These are phyloP conservation scores for Hoplostethus mediterraneus DNA, from an alignment of 2,797 vertebrate species.

Conservation along the genomic window DNA sequence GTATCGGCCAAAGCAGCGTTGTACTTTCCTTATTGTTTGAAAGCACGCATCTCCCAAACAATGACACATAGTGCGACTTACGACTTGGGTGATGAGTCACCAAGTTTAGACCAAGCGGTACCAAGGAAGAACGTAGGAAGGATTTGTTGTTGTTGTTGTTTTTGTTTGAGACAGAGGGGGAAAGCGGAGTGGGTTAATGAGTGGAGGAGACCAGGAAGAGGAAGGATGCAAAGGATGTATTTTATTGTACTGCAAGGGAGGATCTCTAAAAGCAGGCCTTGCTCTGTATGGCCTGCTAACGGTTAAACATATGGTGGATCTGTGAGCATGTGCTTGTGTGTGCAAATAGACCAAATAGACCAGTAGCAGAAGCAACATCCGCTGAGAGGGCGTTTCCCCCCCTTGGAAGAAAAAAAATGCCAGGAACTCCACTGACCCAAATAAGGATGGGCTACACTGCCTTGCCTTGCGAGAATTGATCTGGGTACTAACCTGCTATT, in stretches of 20 bases:
- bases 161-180: neutral
- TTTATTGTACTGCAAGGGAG: neutral
- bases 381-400: conserved; percentile 15
- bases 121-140: conserved; percentile 32
- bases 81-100: conserved; percentile 27
- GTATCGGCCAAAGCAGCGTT: too few relatives aligned
- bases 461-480: conserved; percentile 17
- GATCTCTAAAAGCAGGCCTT: conserved; percentile 31
- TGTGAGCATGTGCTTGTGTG: conserved; percentile 12
- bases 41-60: neutral
- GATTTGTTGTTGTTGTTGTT: conserved; percentile 47
- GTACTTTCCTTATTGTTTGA: neutral
- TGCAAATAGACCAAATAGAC: conserved; percentile 5
- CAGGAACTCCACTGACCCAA: conserved; percentile 52
- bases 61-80: neutral
- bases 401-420: conserved; percentile 15
- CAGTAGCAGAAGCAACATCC: conserved; percentile 15
- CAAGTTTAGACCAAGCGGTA: conserved; percentile 10
- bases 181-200: conserved; percentile 19
- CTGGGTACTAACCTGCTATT: conserved; percentile 33
- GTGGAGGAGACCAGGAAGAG: conserved; percentile 29
- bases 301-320: neutral
- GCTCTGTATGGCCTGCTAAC: neutral
- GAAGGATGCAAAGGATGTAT: conserved; percentile 28
- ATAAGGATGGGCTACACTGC: conserved; percentile 38